Evolutionary conservation across 2,888 invertebrate species (phyloP).

Genomic region (Octonoba sinensis): DNA sequence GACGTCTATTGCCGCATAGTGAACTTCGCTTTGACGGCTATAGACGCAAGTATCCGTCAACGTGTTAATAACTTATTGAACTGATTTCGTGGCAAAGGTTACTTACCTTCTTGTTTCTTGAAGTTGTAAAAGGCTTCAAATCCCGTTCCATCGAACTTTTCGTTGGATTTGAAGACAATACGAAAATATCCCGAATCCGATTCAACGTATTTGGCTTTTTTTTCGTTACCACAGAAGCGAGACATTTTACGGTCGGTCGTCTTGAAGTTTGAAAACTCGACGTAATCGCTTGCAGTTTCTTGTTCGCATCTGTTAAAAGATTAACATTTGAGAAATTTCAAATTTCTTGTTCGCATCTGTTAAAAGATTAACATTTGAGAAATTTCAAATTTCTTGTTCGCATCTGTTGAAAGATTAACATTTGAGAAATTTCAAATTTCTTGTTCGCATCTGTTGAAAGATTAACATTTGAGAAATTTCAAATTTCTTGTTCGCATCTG

Average conservation of each 20-base stretch:
- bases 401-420: no score
- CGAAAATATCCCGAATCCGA: slow-evolving; percentile 94
- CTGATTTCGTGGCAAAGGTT: not conserved
- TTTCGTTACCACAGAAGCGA: slow-evolving; percentile 84
- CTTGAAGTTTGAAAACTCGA: slow-evolving; percentile 95
- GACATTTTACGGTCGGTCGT: slow-evolving; percentile 89
- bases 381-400: no score
- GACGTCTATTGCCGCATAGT: no score
- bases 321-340: slow-evolving; percentile 46
- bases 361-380: no score
- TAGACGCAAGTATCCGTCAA: no score
- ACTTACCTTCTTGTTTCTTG: slow-evolving; percentile 81
- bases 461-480: no score
- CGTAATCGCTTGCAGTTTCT: slow-evolving; percentile 91
- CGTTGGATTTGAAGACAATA: slow-evolving; percentile 93
- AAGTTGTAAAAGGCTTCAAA: slow-evolving; percentile 94
- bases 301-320: slow-evolving; percentile 82
- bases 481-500: no score
- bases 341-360: no score
- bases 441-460: no score
- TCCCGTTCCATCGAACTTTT: slow-evolving; percentile 91
- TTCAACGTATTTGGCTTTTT: slow-evolving; percentile 70
- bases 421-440: no score
- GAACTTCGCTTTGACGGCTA: no score
- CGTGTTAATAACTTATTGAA: not conserved